phyloP scores from a whole-genome alignment of 2,888 invertebrate species.

The Macrosoma leucophasiata region DNA sequence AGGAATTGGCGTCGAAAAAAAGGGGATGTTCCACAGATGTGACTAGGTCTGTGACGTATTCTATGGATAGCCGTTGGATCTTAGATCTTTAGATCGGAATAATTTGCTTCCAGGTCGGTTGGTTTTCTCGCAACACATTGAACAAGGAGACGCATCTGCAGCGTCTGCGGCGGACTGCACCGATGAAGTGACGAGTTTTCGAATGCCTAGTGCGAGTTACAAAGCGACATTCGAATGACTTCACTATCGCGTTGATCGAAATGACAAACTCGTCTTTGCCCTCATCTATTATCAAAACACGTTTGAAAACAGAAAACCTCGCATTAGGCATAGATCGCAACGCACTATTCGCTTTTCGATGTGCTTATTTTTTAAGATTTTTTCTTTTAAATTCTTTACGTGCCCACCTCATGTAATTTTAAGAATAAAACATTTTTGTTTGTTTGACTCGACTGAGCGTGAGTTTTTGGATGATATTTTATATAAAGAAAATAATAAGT shows the following conservation, averaged over 20 bases:
- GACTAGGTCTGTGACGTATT: too few species aligned
- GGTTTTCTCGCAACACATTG: constrained; percentile 39
- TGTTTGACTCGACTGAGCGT: constrained; percentile 33
- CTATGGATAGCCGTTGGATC: too few species aligned
- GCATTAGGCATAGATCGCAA: too few species aligned
- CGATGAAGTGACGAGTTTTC: constrained; percentile 46
- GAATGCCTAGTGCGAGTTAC: constrained; percentile 5
- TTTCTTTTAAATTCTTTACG: constrained; percentile 37
- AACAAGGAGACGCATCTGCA: constrained; percentile 48
- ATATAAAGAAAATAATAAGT: constrained; percentile 49
- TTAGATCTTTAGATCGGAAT: neutral
- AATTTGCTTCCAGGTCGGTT: constrained; percentile 41
- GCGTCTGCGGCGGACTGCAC: constrained; percentile 50
- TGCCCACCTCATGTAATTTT: constrained; percentile 42
- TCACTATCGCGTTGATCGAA: too few species aligned
- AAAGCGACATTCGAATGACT: too few species aligned
- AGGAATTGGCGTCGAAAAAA: too few species aligned
- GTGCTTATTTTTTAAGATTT: constrained; percentile 36
- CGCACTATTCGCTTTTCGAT: constrained; percentile 25
- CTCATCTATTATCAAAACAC: too few species aligned
- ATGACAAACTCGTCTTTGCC: too few species aligned
- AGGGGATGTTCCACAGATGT: too few species aligned
- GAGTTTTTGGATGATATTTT: constrained; percentile 41
- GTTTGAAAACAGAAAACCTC: too few species aligned
- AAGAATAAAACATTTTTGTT: constrained; percentile 49